Evolutionary conservation across 2,888 invertebrate genomes (phyloP).

Genomic region (Halocaridina rubra): DNA sequence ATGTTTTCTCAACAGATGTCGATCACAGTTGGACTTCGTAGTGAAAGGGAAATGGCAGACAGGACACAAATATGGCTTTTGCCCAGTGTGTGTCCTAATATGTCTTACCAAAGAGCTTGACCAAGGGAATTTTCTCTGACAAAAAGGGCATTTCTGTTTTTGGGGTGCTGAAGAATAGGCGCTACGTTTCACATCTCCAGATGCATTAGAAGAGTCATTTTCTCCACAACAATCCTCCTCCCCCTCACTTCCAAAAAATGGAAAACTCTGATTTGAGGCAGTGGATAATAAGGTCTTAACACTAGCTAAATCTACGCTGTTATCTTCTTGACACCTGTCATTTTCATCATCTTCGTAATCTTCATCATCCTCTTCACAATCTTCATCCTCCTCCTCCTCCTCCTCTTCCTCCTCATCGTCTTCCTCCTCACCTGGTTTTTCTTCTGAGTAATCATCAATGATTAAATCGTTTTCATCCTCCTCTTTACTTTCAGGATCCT

Average conservation of each 20-base stretch:
- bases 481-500: conserved; percentile 68
- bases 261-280: conserved; percentile 76
- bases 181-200: conserved; percentile 81
- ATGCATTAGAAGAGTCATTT: conserved; percentile 54
- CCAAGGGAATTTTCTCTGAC: conserved; percentile 96
- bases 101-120: conserved; percentile 94
- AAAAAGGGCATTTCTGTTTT: conserved; percentile 92
- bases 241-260: conserved; percentile 70
- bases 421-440: conserved; percentile 66
- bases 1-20: conserved; percentile 91
- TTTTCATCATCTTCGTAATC: conserved; percentile 64
- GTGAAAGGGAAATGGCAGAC: conserved; percentile 94
- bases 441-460: conserved; percentile 75
- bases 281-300: conserved; percentile 82
- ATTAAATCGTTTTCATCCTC: conserved; percentile 72
- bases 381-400: conserved; percentile 42
- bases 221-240: conserved; percentile 64
- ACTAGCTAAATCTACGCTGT: conserved; percentile 77
- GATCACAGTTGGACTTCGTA: conserved; percentile 96
- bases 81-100: conserved; percentile 92
- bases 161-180: conserved; percentile 96
- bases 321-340: conserved; percentile 68
- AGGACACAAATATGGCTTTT: conserved; percentile 95
- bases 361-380: conserved; percentile 63
- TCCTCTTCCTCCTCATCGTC: conserved; percentile 50